Evolutionary conservation across 2,888 invertebrate genomes (phyloP).

Genomic region (Meliscaeva auricollis): DNA sequence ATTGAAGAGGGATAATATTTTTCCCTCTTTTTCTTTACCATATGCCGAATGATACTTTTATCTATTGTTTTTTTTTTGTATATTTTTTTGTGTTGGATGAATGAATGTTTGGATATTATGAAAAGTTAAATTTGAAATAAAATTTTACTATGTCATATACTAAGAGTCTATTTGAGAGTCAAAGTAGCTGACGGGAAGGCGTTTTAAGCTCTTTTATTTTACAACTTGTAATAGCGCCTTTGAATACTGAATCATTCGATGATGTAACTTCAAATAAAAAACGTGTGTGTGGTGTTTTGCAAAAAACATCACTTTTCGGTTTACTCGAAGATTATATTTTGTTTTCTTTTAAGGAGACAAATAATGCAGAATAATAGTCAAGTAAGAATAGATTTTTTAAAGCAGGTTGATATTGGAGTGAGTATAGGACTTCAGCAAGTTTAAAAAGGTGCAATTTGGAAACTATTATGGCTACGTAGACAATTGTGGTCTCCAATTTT

Average conservation of each 20-base stretch:
- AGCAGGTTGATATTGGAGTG: too few species aligned
- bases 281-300: not conserved
- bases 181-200: slow-evolving; percentile 38
- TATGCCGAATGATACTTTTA: slow-evolving; percentile 27
- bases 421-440: too few species aligned
- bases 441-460: too few species aligned
- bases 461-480: too few species aligned
- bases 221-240: slow-evolving; percentile 23
- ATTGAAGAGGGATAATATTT: slow-evolving; percentile 67
- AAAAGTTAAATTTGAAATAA: slow-evolving; percentile 66
- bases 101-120: slow-evolving; percentile 26
- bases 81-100: slow-evolving; percentile 12
- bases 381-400: too few species aligned
- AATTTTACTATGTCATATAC: slow-evolving; percentile 61
- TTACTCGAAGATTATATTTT: too few species aligned
- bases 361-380: too few species aligned
- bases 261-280: not conserved
- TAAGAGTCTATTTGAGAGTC: slow-evolving; percentile 37
- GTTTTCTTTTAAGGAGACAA: too few species aligned
- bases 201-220: slow-evolving; percentile 48
- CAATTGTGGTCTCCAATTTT: too few species aligned
- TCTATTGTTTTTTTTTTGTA: not conserved
- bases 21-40: slow-evolving; percentile 34
- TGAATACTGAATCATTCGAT: slow-evolving; percentile 8
- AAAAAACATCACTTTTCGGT: too few species aligned